Evolutionary conservation across 1,140 invertebrate species (phyloP), one percentile per base, ranked within the genome.

Genomic region (Calephelis virginiensis): DNA sequence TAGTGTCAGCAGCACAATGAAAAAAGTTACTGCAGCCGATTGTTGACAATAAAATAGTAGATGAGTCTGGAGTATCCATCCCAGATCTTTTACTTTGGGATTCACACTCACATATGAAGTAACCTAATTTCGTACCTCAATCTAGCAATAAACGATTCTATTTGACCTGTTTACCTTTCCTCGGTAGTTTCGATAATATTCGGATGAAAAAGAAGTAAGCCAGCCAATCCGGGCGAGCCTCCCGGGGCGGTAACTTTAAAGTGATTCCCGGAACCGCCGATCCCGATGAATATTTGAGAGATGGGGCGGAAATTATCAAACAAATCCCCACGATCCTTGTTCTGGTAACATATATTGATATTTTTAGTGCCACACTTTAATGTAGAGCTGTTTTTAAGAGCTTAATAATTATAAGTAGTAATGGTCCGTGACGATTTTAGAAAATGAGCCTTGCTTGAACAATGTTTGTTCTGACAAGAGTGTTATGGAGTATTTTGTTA

Each of bases 211-310:
- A 40, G 38, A 56, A 14, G 53, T 56, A 56, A 56, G 53, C 53
- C 53, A 17, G 37, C 53, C 53, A 56, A 56, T 56, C 53, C 37
- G 12, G 53, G 17, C 9, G 28, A 56, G 53, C 53, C 53, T 56
- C 53, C 53, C 53, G 53, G 53, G 53, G 53, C 53, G 53, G 53
- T 12, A 56, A 56, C 17, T 56, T 56, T 56, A 56, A 56, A 56
- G 53, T 56, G 53, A 56, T 56, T 56, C 53, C 53, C 8, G 53
- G 53, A 56, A 56, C 53, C 53, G 28, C 53, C 28, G 53, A 56
- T 56, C 53, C 53, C 53, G 17, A 56, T 56, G 53, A 56, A 56
- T 56, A 56, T 56, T 56, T 56, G 53, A 56, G 37, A 17, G 53
- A 37, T 37, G 17, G 10, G 17, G 53, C 28, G 53, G 53, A 59